A percentile compares a stretch with the other conserved stretches of the same genome.
phyloP scores from a whole-genome alignment of 2,113 vertebrate species.

The Nymphicus hollandicus region DNA sequence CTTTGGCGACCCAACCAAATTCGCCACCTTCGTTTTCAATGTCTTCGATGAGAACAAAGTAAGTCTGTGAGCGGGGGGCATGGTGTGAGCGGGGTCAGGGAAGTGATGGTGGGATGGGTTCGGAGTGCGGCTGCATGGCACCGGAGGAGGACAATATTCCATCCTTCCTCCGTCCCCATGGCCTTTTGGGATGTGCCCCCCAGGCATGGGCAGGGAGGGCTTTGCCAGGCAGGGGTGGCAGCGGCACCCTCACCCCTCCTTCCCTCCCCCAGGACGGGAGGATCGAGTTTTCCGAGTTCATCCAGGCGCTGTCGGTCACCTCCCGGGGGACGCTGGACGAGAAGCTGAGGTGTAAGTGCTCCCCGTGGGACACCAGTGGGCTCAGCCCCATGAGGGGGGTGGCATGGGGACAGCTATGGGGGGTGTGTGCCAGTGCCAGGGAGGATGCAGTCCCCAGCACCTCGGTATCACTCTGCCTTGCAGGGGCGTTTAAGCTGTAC shows the following conservation, averaged over 20 bases:
- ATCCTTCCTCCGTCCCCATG: background rate
- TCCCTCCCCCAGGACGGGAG: slow-evolving; percentile 83
- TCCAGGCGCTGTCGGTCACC: slow-evolving; percentile 97
- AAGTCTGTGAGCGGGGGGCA: background rate
- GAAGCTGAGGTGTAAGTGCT: slow-evolving; percentile 92
- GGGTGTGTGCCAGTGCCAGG: fast-evolving
- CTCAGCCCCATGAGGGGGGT: background rate
- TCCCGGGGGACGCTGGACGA: slow-evolving; percentile 96
- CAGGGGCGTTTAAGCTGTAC: slow-evolving; percentile 98
- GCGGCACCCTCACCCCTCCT: background rate
- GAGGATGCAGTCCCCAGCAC: background rate
- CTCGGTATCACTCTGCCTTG: background rate
- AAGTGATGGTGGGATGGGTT: background rate
- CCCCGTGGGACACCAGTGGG: background rate
- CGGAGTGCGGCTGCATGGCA: fast-evolving
- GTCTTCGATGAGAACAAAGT: slow-evolving; percentile 98
- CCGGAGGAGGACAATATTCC: background rate
- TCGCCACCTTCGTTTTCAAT: slow-evolving; percentile 95
- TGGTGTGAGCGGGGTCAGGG: fast-evolving
- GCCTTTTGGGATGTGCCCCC: background rate
- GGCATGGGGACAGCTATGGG: fast-evolving
- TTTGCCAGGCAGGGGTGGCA: background rate
- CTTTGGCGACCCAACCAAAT: slow-evolving; percentile 94
- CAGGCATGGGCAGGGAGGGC: background rate
- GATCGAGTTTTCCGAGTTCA: slow-evolving; percentile 98